phyloP scores from a whole-genome alignment of 2,113 vertebrate genomes.

The Gobiocypris rarus region DNA sequence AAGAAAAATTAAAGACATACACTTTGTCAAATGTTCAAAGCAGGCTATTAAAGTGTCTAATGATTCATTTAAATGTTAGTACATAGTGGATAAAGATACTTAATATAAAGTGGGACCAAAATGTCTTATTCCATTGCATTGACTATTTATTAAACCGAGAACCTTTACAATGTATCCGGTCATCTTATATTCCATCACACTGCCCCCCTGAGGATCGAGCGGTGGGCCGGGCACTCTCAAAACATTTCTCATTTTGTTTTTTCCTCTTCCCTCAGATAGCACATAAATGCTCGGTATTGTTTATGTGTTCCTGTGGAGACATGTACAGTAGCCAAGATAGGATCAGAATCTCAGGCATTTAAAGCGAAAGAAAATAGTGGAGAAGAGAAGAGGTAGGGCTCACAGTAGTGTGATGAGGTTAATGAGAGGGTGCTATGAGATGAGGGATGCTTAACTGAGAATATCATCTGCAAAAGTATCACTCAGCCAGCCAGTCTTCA shows the following conservation, averaged over 20 bases:
- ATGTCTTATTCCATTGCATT: background rate
- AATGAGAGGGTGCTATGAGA: background rate
- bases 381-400: conserved; percentile 40
- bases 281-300: conserved; percentile 63
- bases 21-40: no score
- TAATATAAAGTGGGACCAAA: background rate
- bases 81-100: no score
- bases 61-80: no score
- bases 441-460: conserved; percentile 10
- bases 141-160: background rate
- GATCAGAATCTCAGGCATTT: conserved; percentile 72
- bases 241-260: conserved; percentile 48
- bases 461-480: background rate
- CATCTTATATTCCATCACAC: background rate
- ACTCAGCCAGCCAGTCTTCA: background rate
- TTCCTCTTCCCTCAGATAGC: conserved; percentile 55
- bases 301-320: conserved; percentile 74
- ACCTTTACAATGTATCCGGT: conserved; percentile 11
- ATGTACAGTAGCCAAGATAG: conserved; percentile 68
- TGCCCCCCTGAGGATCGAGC: conserved; percentile 29
- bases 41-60: no score
- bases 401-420: conserved; percentile 22
- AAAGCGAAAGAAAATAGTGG: conserved; percentile 35
- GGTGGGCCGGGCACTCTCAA: conserved; percentile 39
- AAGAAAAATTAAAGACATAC: no score